Evolutionary conservation across 2,797 vertebrate species (phyloP), one percentile per base, ranked within the genome.

Genomic region (Lepilemur septentrionalis): DNA sequence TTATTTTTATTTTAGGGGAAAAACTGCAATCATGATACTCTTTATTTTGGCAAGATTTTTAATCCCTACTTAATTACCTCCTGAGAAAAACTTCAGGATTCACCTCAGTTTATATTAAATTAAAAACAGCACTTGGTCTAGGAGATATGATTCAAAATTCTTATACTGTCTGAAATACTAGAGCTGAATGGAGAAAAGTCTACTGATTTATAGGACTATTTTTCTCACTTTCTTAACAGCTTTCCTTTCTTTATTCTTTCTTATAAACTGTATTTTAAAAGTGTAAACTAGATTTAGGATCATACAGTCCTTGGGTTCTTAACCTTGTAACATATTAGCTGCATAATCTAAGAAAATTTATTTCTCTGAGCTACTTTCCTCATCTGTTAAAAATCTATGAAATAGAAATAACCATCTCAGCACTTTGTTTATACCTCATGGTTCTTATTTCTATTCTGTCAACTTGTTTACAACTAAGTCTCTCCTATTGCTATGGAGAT

Each of bases 61-160:
- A 89, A 92, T 86, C 63, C 35, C 79, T 89, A 75, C 25, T 89
- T 94, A 59, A 88, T 81, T 76, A 76, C 12, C 55, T 94, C 43
- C 82, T 93, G 32, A 97, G 28, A 41, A 89, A 97, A 94, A 94
- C 72, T 76, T 18, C 28, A 93, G 43, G 87, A 93, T 81, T 88
- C 48, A n/a, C 13, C 80, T 69, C 43, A 81, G 57, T 91, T 76
- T 86, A 79, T 43, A 83, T 38, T 59, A 89, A 89, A 96, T 52
- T 85, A 78, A 91, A 94, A 93, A 67, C 48, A 95, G 35, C 43
- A 65, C 69, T 85, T 76, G 13, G 32, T 93, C 57, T 65, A 81
- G 32, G n/a, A 94, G 41, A 76, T 82, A 30, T 78, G n/a, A 70
- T 85, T 94, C 67, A 91, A 85, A 92, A 91, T 89, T 75, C 61